These are phyloP conservation scores for Gandaritis pyraliata DNA, from an alignment of 2,888 invertebrate genomes.

Conservation along the genomic window DNA sequence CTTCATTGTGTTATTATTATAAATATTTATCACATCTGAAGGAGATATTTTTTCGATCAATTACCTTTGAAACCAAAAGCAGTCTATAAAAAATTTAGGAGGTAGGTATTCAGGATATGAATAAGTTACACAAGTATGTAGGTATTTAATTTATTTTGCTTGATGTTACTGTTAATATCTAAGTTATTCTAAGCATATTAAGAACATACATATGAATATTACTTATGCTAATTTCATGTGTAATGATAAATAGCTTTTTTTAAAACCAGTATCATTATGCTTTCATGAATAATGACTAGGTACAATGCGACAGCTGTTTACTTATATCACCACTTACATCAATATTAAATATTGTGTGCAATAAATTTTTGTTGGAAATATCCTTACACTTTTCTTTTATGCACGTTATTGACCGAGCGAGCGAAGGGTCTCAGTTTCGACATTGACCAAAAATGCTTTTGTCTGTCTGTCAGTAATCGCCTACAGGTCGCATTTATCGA, in stretches of 20 bases:
- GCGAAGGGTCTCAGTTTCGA: no score
- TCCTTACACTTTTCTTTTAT: background rate
- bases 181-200: conserved; percentile 8
- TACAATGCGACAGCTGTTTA: conserved; percentile 21
- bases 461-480: no score
- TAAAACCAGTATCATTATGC: background rate
- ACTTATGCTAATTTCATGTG: background rate
- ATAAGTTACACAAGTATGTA: conserved; percentile 23
- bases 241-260: no score
- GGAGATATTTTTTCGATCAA: conserved; percentile 1
- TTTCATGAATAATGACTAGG: background rate
- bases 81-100: background rate
- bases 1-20: conserved; percentile 11
- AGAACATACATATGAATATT: background rate
- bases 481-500: no score
- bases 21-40: conserved; percentile 21
- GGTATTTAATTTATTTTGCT: conserved; percentile 10
- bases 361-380: conserved; percentile 43
- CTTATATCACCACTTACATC: conserved; percentile 1
- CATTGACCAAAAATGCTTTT: no score
- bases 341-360: conserved; percentile 21
- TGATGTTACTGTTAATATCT: conserved; percentile 12
- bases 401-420: no score
- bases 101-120: conserved; percentile 1
- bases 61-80: background rate